Percentiles rank a stretch among this genome's conserved stretches.
phyloP scores from a whole-genome alignment of 2,113 vertebrate species.

The Leptobrachium ailaonicum region DNA sequence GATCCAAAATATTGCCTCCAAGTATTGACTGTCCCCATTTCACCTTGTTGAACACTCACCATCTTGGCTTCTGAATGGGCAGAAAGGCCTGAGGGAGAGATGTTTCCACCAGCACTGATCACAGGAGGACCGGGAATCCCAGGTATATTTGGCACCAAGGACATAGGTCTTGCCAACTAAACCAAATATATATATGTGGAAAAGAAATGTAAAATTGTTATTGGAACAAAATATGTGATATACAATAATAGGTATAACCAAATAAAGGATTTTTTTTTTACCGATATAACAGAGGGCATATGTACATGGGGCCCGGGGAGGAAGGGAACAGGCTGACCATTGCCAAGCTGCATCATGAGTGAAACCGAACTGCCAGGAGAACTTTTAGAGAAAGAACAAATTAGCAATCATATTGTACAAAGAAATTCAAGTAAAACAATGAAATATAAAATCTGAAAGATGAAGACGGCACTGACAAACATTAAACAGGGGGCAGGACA shows the following conservation, averaged over 20 bases:
- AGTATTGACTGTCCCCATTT: no score
- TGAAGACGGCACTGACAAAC: neutral
- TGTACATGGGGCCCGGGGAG: conserved; percentile 88
- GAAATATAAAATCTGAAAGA: neutral
- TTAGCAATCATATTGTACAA: neutral
- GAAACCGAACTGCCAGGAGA: conserved; percentile 88
- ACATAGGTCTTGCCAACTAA: conserved; percentile 87
- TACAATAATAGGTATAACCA: rapidly evolving
- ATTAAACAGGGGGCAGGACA: neutral
- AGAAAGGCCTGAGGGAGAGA: conserved; percentile 87
- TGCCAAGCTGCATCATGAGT: conserved; percentile 93
- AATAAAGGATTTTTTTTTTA: conserved; percentile 70
- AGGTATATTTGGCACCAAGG: conserved; percentile 94
- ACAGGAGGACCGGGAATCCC: conserved; percentile 93
- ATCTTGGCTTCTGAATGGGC: conserved; percentile 91
- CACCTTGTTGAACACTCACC: conserved; percentile 6
- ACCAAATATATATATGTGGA: conserved; percentile 3
- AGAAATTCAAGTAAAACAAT: conserved; percentile 6
- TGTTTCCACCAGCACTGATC: conserved; percentile 82
- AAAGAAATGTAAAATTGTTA: neutral
- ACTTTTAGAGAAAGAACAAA: conserved; percentile 61
- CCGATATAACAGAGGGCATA: conserved; percentile 95
- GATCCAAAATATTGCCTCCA: no score
- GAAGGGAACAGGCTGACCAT: conserved; percentile 87
- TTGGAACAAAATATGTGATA: rapidly evolving